A percentile compares a stretch with the other conserved stretches of the same genome.
Evolutionary conservation across 30 jellyfish, hydroid and myxozoan genomes (phyloP).

Genomic region (Chrysaora quinquecirrha): DNA sequence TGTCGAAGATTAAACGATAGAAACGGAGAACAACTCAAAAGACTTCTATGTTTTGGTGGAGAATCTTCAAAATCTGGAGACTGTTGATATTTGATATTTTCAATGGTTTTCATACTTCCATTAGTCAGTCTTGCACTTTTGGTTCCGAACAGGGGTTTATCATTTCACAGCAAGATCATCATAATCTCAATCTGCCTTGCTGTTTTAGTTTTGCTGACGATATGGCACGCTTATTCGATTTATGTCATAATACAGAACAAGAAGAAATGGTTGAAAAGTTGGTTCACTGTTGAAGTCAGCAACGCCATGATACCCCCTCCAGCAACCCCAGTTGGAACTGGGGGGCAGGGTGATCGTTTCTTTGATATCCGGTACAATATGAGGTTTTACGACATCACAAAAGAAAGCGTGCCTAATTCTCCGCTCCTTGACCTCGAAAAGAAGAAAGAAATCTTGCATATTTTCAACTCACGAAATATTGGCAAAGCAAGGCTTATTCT

Average conservation of each 20-base stretch:
- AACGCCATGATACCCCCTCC: constrained; percentile 47
- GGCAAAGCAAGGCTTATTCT: constrained; percentile 83
- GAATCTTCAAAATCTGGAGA: constrained; percentile 85
- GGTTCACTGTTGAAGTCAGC: constrained; percentile 77
- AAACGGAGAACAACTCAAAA: constrained; percentile 62
- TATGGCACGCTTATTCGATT: constrained; percentile 76
- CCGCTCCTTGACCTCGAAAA: constrained; percentile 63
- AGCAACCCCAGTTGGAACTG: constrained; percentile 47
- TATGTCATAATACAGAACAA: constrained; percentile 38
- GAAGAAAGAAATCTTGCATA: constrained; percentile 14
- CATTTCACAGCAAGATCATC: not conserved
- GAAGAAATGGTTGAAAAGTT: constrained; percentile 67
- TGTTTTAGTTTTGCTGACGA: constrained; percentile 29
- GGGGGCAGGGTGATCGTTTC: constrained; percentile 63
- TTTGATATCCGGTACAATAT: constrained; percentile 78
- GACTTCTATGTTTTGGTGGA: constrained; percentile 88
- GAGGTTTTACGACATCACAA: constrained; percentile 81
- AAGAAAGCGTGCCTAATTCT: constrained; percentile 54
- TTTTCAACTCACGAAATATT: constrained; percentile 48
- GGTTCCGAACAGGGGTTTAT: constrained; percentile 49
- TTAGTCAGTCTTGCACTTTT: constrained; percentile 53
- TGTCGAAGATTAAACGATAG: constrained; percentile 83
- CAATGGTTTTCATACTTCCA: constrained; percentile 72
- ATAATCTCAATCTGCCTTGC: constrained; percentile 47
- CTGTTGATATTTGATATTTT: constrained; percentile 70